Base-by-base conservation (phyloP, 2,888 invertebrate species). In the Prosopocoilus inquinatus region DNA sequence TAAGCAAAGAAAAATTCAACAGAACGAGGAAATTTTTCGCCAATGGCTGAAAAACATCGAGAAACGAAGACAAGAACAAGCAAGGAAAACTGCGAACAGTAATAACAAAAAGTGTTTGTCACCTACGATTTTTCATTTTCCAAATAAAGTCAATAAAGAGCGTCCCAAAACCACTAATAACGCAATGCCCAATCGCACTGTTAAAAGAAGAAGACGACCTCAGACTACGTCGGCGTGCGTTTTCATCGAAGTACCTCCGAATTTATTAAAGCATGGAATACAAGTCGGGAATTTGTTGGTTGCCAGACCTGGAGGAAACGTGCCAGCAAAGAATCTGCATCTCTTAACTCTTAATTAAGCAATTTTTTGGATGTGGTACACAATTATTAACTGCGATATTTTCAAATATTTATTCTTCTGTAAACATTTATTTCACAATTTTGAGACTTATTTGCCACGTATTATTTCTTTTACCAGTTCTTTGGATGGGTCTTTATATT, bases 21-120 rank as follows among this genome's bases (percentile, higher is more conserved):
- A 81, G 58, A 82, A 82, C 66, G 82, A 82, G 65, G 71, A 76
- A 38, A 80, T 81, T 41, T 82, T 82, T 54, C 78, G 78, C 44
- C 80, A 79, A 33, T 82, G 82, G 82, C 68, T 82, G 46, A 78
- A 78, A 60, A 70, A 72, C 32, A 62, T 75, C 7, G 63, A 71
- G 2, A 66, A 61, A 49, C 65, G 73, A 44, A 69, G 67, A 59
- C 11, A 57, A 45, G 52, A 53, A 15, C 45, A 50, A 16, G 39
- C 12, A n/a, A 57, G 47, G 44, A 57, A 54, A 53, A 50, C 39
- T 28, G 52, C 53, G 44, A 53, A 41, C 12, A 57, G n/a, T n/a
- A n/a, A 20, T 38, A 55, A 28, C 20, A 28, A 54, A 13, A 53
- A 58, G 34, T 35, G 44, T 8, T 54, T 64, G 33, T 65, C 64